These are phyloP conservation scores for Copidosoma aretas DNA, from an alignment of 2,888 invertebrate genomes.

Conservation along the genomic window DNA sequence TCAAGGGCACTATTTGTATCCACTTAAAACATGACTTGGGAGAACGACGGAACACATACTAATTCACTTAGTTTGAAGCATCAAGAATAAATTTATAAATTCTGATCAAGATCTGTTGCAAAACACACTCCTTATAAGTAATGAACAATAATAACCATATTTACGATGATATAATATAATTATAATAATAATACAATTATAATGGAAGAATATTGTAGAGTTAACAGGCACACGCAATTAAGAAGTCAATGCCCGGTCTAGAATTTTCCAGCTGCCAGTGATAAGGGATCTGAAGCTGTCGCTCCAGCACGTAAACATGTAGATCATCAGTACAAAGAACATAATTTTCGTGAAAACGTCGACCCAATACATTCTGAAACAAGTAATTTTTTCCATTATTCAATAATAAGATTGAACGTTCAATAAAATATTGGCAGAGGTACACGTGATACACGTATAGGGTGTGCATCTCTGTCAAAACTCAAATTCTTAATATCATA, in stretches of 20 bases:
- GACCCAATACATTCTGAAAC: slow-evolving; percentile 85
- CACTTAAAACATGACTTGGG: too few relatives aligned
- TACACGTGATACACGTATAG: too few relatives aligned
- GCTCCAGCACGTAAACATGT: slow-evolving; percentile 54
- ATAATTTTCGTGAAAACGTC: slow-evolving; percentile 76
- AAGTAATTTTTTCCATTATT: slow-evolving; percentile 32
- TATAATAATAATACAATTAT: slow-evolving; percentile 20
- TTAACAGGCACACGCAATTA: slow-evolving; percentile 1
- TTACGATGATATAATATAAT: background rate
- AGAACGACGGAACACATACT: too few relatives aligned
- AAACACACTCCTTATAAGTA: too few relatives aligned
- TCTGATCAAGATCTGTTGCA: too few relatives aligned
- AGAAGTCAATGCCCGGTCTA: slow-evolving; percentile 31
- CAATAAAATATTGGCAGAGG: too few relatives aligned
- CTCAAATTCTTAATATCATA: too few relatives aligned
- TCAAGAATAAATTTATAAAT: too few relatives aligned
- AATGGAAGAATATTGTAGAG: slow-evolving; percentile 30
- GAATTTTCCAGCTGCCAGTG: slow-evolving; percentile 44
- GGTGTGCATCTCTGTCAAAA: too few relatives aligned
- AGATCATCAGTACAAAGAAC: slow-evolving; percentile 72
- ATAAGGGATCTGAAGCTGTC: slow-evolving; percentile 54
- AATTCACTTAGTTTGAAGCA: too few relatives aligned
- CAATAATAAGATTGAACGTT: too few relatives aligned
- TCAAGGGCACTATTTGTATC: too few relatives aligned
- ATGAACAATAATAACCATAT: slow-evolving; percentile 26